Percentiles rank a stretch among this genome's conserved stretches.
Evolutionary conservation across 2,888 invertebrate species (phyloP).

Genomic region (Polydrusus cervinus): DNA sequence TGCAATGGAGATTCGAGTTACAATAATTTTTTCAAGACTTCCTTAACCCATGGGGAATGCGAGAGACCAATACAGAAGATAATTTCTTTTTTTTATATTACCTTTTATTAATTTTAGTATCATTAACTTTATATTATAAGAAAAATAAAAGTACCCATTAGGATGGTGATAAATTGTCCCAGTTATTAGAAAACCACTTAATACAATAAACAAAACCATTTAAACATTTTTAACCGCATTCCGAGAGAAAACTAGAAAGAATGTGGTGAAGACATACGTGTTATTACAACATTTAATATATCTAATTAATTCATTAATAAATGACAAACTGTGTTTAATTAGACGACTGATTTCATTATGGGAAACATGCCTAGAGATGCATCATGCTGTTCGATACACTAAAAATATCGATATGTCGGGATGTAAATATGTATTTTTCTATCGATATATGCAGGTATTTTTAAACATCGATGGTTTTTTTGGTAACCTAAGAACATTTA

Average conservation of each 20-base stretch:
- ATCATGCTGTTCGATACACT: no score
- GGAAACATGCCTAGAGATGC: conserved; percentile 1
- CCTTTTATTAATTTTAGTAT: background rate
- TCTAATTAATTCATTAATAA: conserved; percentile 33
- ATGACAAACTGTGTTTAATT: conserved; percentile 35
- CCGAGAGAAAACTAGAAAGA: conserved; percentile 7
- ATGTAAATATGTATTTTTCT: no score
- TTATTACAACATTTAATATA: conserved; percentile 29
- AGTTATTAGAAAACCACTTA: conserved; percentile 9
- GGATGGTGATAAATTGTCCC: conserved; percentile 10
- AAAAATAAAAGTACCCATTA: background rate
- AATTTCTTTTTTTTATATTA: background rate
- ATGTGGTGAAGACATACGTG: conserved; percentile 20
- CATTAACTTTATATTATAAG: background rate
- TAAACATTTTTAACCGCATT: conserved; percentile 33
- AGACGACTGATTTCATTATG: conserved; percentile 25
- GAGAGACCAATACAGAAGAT: no score
- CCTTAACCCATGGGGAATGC: no score
- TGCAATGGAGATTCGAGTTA: no score
- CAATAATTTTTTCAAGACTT: no score
- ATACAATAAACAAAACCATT: conserved; percentile 26
- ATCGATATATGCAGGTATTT: no score
- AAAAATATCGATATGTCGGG: no score
- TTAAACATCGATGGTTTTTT: no score
- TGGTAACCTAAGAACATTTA: no score